phyloP scores from a whole-genome alignment of 2,797 vertebrate genomes.

The Phoebastria nigripes region DNA sequence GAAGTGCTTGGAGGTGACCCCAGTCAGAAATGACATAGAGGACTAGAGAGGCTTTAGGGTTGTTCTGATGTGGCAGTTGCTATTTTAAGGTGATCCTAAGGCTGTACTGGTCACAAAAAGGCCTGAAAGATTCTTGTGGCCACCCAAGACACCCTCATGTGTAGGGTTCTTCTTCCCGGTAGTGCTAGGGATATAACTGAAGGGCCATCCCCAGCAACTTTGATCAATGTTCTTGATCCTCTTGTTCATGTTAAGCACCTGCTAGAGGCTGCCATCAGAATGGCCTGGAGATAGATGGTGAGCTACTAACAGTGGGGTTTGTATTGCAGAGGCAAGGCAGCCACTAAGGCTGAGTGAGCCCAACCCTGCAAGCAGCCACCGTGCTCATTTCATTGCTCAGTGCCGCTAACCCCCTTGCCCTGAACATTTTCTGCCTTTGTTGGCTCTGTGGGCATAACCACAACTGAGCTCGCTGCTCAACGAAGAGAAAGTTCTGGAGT shows the following conservation, averaged over 20 bases:
- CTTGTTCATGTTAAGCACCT: neutral
- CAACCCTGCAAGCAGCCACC: neutral
- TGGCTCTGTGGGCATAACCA: neutral
- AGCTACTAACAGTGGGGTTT: neutral
- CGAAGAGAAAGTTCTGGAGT: neutral
- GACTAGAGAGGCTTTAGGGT: neutral
- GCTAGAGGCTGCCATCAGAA: neutral
- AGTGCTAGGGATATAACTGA: neutral
- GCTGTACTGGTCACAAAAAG: neutral
- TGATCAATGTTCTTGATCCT: neutral
- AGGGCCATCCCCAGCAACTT: neutral
- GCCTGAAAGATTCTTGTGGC: neutral
- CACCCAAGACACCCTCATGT: neutral
- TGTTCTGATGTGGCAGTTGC: neutral
- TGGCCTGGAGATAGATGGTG: neutral
- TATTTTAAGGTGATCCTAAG: neutral
- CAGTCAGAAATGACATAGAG: neutral
- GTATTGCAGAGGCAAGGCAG: neutral
- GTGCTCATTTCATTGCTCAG: neutral
- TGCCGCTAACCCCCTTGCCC: neutral
- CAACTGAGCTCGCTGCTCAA: neutral
- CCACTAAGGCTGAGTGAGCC: neutral
- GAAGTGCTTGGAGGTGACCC: neutral
- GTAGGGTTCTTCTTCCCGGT: neutral
- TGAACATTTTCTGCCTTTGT: neutral